Percentiles rank a stretch among this genome's conserved stretches.
These are phyloP conservation scores for crab-eating macaque (Macaca fascicularis) DNA, from an alignment of 2,113 vertebrate genomes.

Conservation along the genomic window DNA sequence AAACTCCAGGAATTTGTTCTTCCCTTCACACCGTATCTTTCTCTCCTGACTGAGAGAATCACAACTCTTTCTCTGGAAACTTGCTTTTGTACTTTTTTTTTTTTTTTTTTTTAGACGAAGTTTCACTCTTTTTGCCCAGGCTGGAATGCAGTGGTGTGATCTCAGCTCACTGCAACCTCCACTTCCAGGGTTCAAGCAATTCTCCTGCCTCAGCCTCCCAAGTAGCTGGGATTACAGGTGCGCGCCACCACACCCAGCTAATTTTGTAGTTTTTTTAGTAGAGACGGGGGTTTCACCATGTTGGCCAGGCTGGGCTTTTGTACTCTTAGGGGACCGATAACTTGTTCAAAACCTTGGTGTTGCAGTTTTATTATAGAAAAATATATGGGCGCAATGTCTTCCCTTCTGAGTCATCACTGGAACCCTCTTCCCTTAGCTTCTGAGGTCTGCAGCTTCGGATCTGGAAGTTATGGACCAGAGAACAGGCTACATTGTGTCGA, in stretches of 20 bases:
- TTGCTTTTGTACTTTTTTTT: not conserved
- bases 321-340: not conserved
- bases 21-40: not conserved
- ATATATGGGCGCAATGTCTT: not conserved
- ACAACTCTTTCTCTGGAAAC: not conserved
- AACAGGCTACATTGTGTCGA: not conserved
- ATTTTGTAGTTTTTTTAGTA: too few relatives aligned
- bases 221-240: too few relatives aligned
- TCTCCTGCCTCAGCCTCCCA: too few relatives aligned
- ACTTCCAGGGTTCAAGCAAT: too few relatives aligned
- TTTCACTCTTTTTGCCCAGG: too few relatives aligned
- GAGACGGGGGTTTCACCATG: too few relatives aligned
- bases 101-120: too few relatives aligned
- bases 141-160: too few relatives aligned
- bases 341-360: not conserved
- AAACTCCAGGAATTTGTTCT: not conserved
- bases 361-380: not conserved
- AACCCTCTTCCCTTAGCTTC: not conserved
- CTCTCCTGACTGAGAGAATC: not conserved
- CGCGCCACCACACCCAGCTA: too few relatives aligned
- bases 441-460: not conserved
- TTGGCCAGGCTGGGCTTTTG: not conserved
- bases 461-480: too few relatives aligned
- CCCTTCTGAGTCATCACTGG: not conserved
- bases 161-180: too few relatives aligned